Evolutionary conservation across 2,888 invertebrate species (phyloP).

Genomic region (Tupiocoris notatus): DNA sequence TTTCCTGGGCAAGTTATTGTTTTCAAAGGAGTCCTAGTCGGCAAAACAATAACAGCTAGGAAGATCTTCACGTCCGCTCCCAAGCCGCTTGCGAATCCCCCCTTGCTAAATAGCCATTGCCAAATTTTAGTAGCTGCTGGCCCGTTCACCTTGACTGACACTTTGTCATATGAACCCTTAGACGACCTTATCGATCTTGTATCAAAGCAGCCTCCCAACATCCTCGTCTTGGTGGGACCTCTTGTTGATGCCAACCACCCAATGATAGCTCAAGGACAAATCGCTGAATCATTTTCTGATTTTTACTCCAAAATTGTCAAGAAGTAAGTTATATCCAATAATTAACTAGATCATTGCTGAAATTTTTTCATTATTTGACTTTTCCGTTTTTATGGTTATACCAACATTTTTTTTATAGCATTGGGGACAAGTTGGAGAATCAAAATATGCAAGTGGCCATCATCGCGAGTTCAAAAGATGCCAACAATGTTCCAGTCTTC

Average conservation of each 20-base stretch:
- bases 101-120: constrained; percentile 52
- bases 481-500: constrained; percentile 74
- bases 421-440: constrained; percentile 52
- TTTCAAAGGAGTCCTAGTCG: constrained; percentile 71
- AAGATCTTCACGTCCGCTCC: constrained; percentile 58
- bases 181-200: constrained; percentile 72
- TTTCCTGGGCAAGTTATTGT: constrained; percentile 80
- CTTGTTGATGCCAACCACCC: constrained; percentile 73
- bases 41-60: constrained; percentile 66
- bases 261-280: constrained; percentile 58
- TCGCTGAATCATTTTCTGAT: constrained; percentile 69
- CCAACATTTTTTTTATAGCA: constrained; percentile 30
- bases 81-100: constrained; percentile 9
- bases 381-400: too few relatives aligned
- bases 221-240: constrained; percentile 80
- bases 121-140: constrained; percentile 76
- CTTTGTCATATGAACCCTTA: constrained; percentile 76
- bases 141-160: constrained; percentile 77
- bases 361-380: too few relatives aligned
- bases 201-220: constrained; percentile 68
- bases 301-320: constrained; percentile 64
- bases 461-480: constrained; percentile 74
- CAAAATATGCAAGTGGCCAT: constrained; percentile 70
- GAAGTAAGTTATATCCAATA: too few relatives aligned
- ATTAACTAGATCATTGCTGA: too few relatives aligned